Evolutionary conservation across 92 coral and sea anemone species (phyloP).

Genomic region (Ricordea florida): DNA sequence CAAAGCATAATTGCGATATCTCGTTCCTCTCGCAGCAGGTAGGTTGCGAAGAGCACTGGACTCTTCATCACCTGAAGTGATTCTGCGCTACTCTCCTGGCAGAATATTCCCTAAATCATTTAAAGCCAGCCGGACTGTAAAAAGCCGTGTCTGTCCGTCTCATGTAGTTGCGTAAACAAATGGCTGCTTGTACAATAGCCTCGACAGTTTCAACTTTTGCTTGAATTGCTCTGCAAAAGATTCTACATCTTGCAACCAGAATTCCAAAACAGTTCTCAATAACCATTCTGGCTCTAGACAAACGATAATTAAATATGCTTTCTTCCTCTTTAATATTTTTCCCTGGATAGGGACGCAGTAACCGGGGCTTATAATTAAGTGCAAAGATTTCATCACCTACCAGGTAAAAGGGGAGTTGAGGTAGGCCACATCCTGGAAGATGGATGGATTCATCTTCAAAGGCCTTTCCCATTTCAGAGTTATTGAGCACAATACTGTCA

Average conservation of each 20-base stretch:
- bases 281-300: constrained; percentile 34
- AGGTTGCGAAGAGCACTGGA: constrained; percentile 41
- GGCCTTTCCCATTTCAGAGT: constrained; percentile 60
- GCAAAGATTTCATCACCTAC: constrained; percentile 56
- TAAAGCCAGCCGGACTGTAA: constrained; percentile 67
- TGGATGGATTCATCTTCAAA: constrained; percentile 39
- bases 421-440: constrained; percentile 37
- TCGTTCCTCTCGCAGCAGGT: constrained; percentile 44
- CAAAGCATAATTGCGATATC: constrained; percentile 56
- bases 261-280: constrained; percentile 16
- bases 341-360: constrained; percentile 51
- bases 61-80: constrained; percentile 27
- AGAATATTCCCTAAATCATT: constrained; percentile 48
- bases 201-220: constrained; percentile 7
- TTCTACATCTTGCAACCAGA: constrained; percentile 7
- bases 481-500: constrained; percentile 56
- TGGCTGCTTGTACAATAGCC: no score
- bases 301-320: constrained; percentile 27
- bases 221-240: neutral
- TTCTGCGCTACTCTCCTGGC: constrained; percentile 66
- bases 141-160: no score
- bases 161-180: no score
- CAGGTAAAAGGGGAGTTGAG: constrained; percentile 27
- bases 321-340: constrained; percentile 28
- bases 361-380: constrained; percentile 27